Percentiles rank a stretch among this genome's conserved stretches.
These are phyloP conservation scores for Lochmaea crataegi DNA, from an alignment of 2,888 invertebrate genomes.

Conservation along the genomic window DNA sequence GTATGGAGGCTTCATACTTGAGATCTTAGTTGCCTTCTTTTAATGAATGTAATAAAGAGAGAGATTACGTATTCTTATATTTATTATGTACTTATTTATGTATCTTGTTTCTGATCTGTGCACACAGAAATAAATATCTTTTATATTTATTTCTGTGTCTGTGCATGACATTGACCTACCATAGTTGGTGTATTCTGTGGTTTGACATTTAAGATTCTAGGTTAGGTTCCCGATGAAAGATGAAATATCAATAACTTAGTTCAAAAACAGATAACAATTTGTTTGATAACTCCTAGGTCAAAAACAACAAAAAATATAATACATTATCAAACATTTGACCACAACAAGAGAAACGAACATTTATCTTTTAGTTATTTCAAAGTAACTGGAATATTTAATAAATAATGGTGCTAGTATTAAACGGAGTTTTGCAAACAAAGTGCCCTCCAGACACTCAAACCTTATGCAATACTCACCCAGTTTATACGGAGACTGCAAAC, in stretches of 20 bases:
- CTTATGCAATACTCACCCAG: constrained; percentile 84
- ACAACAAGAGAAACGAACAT: neutral
- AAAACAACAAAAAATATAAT: neutral
- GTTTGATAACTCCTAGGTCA: neutral
- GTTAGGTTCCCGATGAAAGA: neutral
- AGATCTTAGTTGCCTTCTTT: too few relatives aligned
- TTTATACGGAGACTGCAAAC: constrained; percentile 86
- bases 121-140: neutral
- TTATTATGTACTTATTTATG: too few relatives aligned
- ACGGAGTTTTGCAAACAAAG: constrained; percentile 89
- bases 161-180: too few relatives aligned
- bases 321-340: neutral
- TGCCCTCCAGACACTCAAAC: constrained; percentile 85
- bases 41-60: too few relatives aligned
- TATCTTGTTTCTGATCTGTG: neutral
- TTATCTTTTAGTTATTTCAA: neutral
- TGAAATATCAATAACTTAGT: neutral
- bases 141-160: too few relatives aligned
- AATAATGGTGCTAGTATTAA: constrained; percentile 87
- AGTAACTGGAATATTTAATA: constrained; percentile 27
- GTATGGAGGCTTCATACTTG: too few relatives aligned
- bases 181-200: too few relatives aligned
- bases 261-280: neutral
- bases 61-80: too few relatives aligned
- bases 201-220: constrained; percentile 1